Evolutionary conservation across 2,888 invertebrate species (phyloP).

Genomic region (Drosophila picticornis): DNA sequence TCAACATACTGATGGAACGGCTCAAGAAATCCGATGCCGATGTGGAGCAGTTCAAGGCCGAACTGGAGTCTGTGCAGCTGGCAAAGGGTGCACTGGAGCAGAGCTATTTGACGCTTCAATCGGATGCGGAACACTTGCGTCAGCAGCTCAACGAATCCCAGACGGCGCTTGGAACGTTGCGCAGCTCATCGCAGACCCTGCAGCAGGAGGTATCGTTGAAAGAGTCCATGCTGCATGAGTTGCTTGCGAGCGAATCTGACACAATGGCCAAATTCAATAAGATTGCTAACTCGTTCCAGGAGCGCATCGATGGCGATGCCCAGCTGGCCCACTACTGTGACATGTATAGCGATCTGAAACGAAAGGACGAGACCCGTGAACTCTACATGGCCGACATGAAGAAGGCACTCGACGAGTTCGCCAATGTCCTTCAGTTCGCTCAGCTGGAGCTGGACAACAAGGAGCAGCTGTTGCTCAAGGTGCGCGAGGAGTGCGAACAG

Average conservation of each 20-base stretch:
- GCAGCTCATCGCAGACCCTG: conserved; percentile 81
- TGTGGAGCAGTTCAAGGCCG: conserved; percentile 84
- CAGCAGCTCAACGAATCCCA: conserved; percentile 80
- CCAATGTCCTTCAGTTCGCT: conserved; percentile 84
- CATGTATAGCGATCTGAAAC: conserved; percentile 84
- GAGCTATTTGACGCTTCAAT: conserved; percentile 77
- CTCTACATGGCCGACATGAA: conserved; percentile 85
- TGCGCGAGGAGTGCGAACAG: conserved; percentile 84
- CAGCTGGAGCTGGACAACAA: conserved; percentile 85
- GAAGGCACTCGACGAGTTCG: conserved; percentile 84
- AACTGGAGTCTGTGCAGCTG: conserved; percentile 82
- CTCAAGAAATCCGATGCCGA: conserved; percentile 85
- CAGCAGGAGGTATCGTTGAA: conserved; percentile 85
- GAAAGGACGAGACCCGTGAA: conserved; percentile 84
- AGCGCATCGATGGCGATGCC: conserved; percentile 84
- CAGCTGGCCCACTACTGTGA: conserved; percentile 84
- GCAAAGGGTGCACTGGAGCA: conserved; percentile 82
- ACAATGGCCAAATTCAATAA: conserved; percentile 85
- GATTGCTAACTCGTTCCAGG: conserved; percentile 85
- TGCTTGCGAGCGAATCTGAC: conserved; percentile 84
- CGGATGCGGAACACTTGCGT: conserved; percentile 76
- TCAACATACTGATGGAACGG: conserved; percentile 85
- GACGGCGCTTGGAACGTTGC: conserved; percentile 71
- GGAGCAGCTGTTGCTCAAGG: conserved; percentile 80
- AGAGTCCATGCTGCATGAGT: conserved; percentile 84